Evolutionary conservation across 2,113 vertebrate species (phyloP).

Genomic region (Paradisaea rubra): DNA sequence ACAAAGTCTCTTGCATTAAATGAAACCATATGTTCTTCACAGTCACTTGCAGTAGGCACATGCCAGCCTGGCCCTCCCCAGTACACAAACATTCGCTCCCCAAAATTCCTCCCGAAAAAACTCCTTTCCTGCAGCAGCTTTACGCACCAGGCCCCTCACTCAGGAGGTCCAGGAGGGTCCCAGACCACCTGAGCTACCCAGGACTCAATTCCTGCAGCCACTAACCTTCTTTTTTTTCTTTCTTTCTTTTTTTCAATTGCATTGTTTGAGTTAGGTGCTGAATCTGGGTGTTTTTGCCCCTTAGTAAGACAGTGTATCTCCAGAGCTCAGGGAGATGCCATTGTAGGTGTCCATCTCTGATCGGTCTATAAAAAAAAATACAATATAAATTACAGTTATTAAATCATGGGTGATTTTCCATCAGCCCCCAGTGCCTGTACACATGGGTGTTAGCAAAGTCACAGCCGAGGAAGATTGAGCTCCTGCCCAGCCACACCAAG

Average conservation of each 20-base stretch:
- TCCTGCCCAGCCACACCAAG: background rate
- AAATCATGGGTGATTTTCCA: accelerated
- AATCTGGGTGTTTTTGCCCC: accelerated
- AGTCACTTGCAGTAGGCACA: background rate
- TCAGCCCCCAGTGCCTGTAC: background rate
- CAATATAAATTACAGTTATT: accelerated
- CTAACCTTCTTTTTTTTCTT: too few relatives aligned
- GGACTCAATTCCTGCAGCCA: background rate
- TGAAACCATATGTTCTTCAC: conserved; percentile 36
- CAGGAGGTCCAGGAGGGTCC: background rate
- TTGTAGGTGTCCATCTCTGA: background rate
- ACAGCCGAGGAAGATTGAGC: background rate
- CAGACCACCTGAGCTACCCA: background rate
- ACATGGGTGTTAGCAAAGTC: accelerated
- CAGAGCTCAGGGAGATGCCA: accelerated
- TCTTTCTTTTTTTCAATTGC: background rate
- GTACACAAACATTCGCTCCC: background rate
- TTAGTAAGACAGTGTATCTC: accelerated
- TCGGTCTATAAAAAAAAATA: background rate
- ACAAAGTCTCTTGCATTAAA: conserved; percentile 50
- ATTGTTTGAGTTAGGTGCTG: background rate
- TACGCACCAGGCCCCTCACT: too few relatives aligned
- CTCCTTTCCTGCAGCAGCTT: background rate
- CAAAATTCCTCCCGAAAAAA: background rate
- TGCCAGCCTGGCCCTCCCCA: background rate